Base-by-base conservation (phyloP, 2,888 invertebrate genomes). In the Theristus sp. region DNA sequence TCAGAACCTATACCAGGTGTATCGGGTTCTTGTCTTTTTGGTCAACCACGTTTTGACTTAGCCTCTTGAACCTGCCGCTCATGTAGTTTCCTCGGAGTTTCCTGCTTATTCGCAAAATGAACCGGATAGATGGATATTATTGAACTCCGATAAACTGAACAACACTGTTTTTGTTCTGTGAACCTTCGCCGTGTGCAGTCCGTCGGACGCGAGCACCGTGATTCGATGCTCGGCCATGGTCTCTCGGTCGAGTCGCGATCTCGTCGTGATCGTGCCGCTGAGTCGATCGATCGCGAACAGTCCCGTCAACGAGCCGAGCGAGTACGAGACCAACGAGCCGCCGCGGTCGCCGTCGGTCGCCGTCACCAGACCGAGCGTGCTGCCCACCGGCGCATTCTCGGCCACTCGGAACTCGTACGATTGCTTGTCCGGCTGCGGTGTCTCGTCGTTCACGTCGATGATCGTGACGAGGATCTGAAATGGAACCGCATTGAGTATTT, bases 361-460 rank as follows among this genome's bases (percentile, higher is more conserved):
- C 58, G 80, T 80, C 60, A 90, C 81, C 17, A 82, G 82, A 17
- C 85, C 84, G 63, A 90, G 84, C 47, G 82, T 77, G 69, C 86
- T 84, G 10, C 87, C 88, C 1, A 85, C 84, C 47, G 86, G 84
- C 62, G 87, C 80, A 74, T 89, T 89, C 74, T 90, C 89, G 1
- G 88, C 87, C 1, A 89, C 84, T 61, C 82, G 80, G 74, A 84
- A 86, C 58, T 81, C 81, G 67, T 84, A 78, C 24, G 84, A 84
- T 46, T 84, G 82, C 46, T 80, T 77, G 64, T 84, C 82, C 80
- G 89, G 88, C 60, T 84, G 82, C 2, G 93, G 93, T n/a, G 90
- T 89, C 70, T 87, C 89, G 79, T 93, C 93, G 76, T 93, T 93
- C 77, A 85, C 86, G 78, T 93, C 93, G 74, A 86, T 75, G 59